Percentiles rank a stretch among this genome's conserved stretches.
Evolutionary conservation across 2,888 invertebrate species (phyloP).

Genomic region (Eupsilia transversa): DNA sequence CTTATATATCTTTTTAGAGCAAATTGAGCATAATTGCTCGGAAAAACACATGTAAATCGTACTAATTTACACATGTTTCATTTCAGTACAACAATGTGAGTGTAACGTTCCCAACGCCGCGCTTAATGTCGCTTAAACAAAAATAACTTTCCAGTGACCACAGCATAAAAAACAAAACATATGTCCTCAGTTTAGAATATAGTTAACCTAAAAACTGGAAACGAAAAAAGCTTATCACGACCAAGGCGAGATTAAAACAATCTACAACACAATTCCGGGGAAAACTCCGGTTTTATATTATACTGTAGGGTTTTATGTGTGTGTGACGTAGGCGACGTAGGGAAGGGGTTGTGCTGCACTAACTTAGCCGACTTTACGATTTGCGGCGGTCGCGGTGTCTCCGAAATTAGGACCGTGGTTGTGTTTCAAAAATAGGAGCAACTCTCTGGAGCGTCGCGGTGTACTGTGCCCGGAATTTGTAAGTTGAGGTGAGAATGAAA

Average conservation of each 20-base stretch:
- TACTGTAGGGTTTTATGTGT: conserved; percentile 32
- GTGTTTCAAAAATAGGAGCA: conserved; percentile 66
- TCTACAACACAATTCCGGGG: conserved; percentile 58
- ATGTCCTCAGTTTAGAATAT: conserved; percentile 53
- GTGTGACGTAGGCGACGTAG: conserved; percentile 41
- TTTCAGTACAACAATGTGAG: conserved; percentile 30
- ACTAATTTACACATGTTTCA: conserved; percentile 49
- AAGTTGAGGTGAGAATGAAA: conserved; percentile 54
- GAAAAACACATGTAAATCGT: conserved; percentile 41
- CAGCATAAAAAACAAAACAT: conserved; percentile 52
- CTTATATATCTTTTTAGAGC: conserved; percentile 17
- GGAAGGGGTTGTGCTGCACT: conserved; percentile 54
- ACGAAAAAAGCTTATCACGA: conserved; percentile 59
- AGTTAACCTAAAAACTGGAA: conserved; percentile 63
- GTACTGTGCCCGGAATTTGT: conserved; percentile 56
- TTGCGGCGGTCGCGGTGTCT: conserved; percentile 65
- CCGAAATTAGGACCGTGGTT: conserved; percentile 67
- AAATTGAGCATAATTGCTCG: conserved; percentile 30
- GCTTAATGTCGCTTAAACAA: conserved; percentile 51
- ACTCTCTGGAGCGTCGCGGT: conserved; percentile 42
- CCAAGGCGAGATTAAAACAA: conserved; percentile 61
- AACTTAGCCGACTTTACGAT: conserved; percentile 68
- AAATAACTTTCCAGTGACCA: conserved; percentile 49
- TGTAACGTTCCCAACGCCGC: conserved; percentile 40
- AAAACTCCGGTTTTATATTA: conserved; percentile 50